Percentiles rank a stretch among this genome's conserved stretches.
Evolutionary conservation across 2,113 vertebrate genomes (phyloP).

Genomic region (Sinocyclocheilus grahami): DNA sequence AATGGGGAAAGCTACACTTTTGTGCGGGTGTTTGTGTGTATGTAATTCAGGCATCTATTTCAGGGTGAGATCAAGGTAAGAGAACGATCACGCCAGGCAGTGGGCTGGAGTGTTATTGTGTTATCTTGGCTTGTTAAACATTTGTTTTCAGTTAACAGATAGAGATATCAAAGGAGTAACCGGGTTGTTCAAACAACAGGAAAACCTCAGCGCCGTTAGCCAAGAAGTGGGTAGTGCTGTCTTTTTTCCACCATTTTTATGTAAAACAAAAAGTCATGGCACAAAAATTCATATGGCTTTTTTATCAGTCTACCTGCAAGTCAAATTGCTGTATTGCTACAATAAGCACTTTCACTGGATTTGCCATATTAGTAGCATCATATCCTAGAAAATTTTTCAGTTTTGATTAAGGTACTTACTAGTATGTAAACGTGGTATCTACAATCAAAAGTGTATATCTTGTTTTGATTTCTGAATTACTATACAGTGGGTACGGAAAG

Average conservation of each 20-base stretch:
- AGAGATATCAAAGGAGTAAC: constrained; percentile 48
- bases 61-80: constrained; percentile 58
- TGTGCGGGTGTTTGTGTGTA: constrained; percentile 58
- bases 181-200: constrained; percentile 56
- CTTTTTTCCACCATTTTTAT: not conserved
- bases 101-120: constrained; percentile 53
- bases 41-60: constrained; percentile 58
- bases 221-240: not conserved
- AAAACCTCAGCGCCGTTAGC: constrained; percentile 22
- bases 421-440: not conserved
- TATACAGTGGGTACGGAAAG: too few species aligned
- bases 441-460: not conserved
- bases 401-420: not conserved
- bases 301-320: not conserved
- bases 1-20: constrained; percentile 65
- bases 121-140: constrained; percentile 67
- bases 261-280: not conserved
- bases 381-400: not conserved
- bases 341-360: not conserved
- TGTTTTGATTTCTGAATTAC: not conserved
- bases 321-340: not conserved
- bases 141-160: constrained; percentile 68
- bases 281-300: not conserved
- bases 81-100: constrained; percentile 40
- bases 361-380: not conserved